Percentiles rank a stretch among this genome's conserved stretches.
Evolutionary conservation across 2,888 invertebrate species (phyloP).

Genomic region (Sepioteuthis lessoniana): DNA sequence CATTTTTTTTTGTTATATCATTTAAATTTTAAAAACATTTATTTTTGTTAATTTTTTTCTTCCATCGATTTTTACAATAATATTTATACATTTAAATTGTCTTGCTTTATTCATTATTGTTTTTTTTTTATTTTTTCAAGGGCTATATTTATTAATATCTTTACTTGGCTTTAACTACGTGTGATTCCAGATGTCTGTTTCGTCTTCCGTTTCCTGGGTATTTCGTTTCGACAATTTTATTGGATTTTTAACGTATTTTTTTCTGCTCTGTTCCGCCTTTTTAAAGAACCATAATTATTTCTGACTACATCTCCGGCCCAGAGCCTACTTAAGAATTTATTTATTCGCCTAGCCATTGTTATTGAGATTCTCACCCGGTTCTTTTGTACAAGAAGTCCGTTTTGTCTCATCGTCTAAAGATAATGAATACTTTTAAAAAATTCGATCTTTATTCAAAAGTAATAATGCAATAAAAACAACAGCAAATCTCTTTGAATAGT

Average conservation of each 20-base stretch:
- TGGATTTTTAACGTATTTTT: too few relatives aligned
- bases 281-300: not conserved
- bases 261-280: not conserved
- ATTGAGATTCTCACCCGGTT: not conserved
- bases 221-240: not conserved
- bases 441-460: not conserved
- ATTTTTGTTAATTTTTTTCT: too few relatives aligned
- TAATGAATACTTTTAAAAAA: not conserved
- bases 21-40: too few relatives aligned
- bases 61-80: too few relatives aligned
- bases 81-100: too few relatives aligned
- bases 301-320: not conserved
- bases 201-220: conserved; percentile 21
- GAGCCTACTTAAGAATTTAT: not conserved
- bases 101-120: too few relatives aligned
- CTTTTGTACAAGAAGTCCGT: not conserved
- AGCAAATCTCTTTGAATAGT: too few relatives aligned
- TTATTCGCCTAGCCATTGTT: not conserved
- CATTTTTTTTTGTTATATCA: too few relatives aligned
- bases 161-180: not conserved
- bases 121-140: too few relatives aligned
- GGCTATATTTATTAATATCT: too few relatives aligned
- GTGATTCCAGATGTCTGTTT: not conserved
- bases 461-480: not conserved
- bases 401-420: not conserved